These are phyloP conservation scores for Pogonus chalceus DNA, from an alignment of 1,140 invertebrate genomes.

Conservation along the genomic window DNA sequence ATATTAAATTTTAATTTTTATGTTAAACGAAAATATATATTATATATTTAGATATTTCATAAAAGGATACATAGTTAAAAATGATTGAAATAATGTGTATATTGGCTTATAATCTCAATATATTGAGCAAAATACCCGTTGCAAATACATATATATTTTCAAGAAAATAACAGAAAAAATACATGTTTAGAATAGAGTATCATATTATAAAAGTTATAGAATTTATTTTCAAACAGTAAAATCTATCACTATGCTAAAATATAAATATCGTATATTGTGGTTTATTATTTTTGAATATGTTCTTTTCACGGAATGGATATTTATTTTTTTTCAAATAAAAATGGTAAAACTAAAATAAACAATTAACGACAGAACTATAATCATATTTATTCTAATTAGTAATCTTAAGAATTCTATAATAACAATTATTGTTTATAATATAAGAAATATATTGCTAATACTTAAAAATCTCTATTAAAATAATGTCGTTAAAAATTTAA, in stretches of 20 bases:
- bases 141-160: not conserved
- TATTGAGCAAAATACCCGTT: not conserved
- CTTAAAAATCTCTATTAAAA: too few species aligned
- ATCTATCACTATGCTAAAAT: not conserved
- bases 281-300: too few species aligned
- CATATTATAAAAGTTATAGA: not conserved
- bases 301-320: too few species aligned
- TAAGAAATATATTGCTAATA: too few species aligned
- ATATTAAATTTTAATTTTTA: not conserved
- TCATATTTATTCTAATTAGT: too few species aligned
- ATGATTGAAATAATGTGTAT: not conserved
- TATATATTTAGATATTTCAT: not conserved
- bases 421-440: too few species aligned
- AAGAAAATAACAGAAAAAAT: not conserved
- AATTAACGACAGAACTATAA: too few species aligned
- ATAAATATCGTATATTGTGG: too few species aligned
- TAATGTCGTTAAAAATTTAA: too few species aligned
- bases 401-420: too few species aligned
- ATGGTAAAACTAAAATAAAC: too few species aligned
- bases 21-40: not conserved
- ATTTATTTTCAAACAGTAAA: not conserved
- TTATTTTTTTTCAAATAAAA: too few species aligned
- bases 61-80: not conserved
- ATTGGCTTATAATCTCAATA: not conserved
- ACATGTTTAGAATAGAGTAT: not conserved